Evolutionary conservation across 2,888 invertebrate genomes (phyloP).

Genomic region (Drosophila borborema): DNA sequence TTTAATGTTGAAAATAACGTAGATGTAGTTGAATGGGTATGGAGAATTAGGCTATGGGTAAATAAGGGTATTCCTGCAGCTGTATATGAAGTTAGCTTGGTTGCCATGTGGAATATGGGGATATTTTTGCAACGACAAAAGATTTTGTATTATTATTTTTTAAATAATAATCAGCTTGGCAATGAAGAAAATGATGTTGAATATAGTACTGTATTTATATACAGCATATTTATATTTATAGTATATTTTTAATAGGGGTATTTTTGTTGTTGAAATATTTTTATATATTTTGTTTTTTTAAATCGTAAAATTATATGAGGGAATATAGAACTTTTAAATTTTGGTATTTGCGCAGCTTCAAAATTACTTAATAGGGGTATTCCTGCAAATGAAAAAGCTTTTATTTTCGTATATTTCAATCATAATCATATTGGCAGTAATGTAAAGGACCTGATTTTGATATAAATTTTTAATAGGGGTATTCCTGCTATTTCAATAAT

Average conservation of each 20-base stretch:
- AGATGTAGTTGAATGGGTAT: background rate
- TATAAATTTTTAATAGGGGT: too few relatives aligned
- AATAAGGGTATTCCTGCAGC: too few relatives aligned
- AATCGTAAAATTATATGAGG: too few relatives aligned
- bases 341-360: background rate
- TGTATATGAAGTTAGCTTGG: background rate
- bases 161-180: too few relatives aligned
- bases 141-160: too few relatives aligned
- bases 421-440: too few relatives aligned
- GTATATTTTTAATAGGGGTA: background rate
- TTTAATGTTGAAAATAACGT: background rate
- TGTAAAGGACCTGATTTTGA: too few relatives aligned
- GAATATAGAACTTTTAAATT: background rate
- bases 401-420: too few relatives aligned
- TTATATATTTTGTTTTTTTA: background rate
- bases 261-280: background rate
- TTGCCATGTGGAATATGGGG: background rate
- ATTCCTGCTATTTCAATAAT: too few relatives aligned
- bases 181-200: too few relatives aligned
- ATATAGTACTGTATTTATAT: too few relatives aligned
- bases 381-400: background rate
- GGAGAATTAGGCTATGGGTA: background rate
- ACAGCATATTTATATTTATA: too few relatives aligned
- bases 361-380: background rate
- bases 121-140: background rate